Base-by-base conservation (phyloP, 2,113 vertebrate genomes). In the Calidris pygmaea region DNA sequence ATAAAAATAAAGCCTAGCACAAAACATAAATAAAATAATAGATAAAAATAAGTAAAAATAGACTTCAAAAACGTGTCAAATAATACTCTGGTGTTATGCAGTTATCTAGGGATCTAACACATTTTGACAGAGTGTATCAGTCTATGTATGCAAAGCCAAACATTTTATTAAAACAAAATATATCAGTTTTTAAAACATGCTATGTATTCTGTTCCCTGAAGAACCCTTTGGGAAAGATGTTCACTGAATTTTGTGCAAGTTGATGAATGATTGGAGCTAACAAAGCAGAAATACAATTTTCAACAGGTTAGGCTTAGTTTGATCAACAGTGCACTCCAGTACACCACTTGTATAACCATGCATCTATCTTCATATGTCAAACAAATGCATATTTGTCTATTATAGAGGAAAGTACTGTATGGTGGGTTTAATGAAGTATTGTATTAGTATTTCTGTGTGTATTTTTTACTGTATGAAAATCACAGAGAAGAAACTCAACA, bases 131-230 rank as follows among this genome's bases (percentile, higher is more conserved):
- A 91, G 96, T 90, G 89, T 95, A 96, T 97, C 96, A 96, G 81
- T 71, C 78, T 95, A 10, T 84, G 81, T 96, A 95, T 10, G 88
- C 83, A 93, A 91, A 98, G 92, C 32, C 91, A 97, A 97, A 96
- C 83, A 96, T 96, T 97, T 96, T 96, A 96, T 94, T 97, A 97
- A 93, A 96, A 91, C 89, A 97, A 97, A 97, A 96, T 95, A 87
- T 45, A 97, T 76, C 87, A n/a, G 39, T 95, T 90, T 97, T 97
- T 91, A 96, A 98, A 95, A 94, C 90, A 97, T 43, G 52, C 39
- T 95, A 29, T 96, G 52, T 58, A 35, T 96, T 79, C 96, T 95
- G 95, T 67, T 95, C 93, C 87, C 91, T 58, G 75, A 93, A 96
- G 91, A 80, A 81, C 45, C 52, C 67, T 87, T 87, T 87, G 90